Base-by-base conservation (phyloP, 1,140 invertebrate species). In the Cyrtorhinus lividipennis region DNA sequence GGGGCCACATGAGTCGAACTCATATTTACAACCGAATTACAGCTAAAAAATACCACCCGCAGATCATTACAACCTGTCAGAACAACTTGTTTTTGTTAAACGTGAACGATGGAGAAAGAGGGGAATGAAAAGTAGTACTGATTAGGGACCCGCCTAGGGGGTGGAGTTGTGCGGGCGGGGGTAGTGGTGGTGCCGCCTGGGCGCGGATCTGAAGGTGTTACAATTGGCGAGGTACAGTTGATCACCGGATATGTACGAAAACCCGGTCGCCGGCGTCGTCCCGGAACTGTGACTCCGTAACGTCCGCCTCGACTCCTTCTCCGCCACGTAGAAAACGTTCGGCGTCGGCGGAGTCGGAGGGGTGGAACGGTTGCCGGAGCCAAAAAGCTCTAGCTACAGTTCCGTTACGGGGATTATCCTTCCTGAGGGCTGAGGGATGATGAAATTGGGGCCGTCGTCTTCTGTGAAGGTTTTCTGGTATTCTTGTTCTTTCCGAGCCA, bases 391-490 rank as follows among this genome's bases (percentile, higher is more conserved):
- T 89, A 89, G 87, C 87, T 90, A 92, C 84, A 92, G 87, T 75
- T 91, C 89, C 76, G 89, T 92, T 66, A 91, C 87, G 46, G 89
- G 89, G 69, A 90, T 88, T 2, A 86, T 53, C 48, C 10, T 53
- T 20, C 5, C 23, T 63, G 68, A 78, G 69, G 74, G 79, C 72
- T 71, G 80, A 77, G 73, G 81, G 79, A 65, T 79, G 78, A 58
- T 80, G 78, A 62, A 78, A 78, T 61, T 78, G 75, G 61, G 74
- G 73, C 20, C 76, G 56, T 90, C 88, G 68, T 90, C 88, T 22
- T 88, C 87, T 18, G 85, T 87, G 71, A 87, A 88, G 1, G 87
- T 90, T 74, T 92, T 90, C 71, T 90, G 87, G 70, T 92, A 92
- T 71, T 90, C 88, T 59, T 88, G 83, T 72, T 90, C 87, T 70